Base-by-base conservation (phyloP, 2,113 vertebrate species). In the Eidolon helvum region DNA sequence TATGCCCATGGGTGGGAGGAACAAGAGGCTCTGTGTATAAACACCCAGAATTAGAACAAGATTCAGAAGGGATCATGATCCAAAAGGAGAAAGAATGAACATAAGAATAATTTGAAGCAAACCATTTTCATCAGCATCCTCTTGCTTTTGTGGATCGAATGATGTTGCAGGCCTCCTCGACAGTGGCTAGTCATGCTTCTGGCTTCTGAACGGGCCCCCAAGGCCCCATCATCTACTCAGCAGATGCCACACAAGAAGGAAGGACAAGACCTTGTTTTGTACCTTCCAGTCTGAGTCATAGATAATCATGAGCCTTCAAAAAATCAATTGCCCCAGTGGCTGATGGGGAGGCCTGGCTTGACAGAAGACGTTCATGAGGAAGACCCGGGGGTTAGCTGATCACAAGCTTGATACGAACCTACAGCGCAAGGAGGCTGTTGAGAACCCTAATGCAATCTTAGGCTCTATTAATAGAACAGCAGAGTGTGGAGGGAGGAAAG, bases 401-500 rank as follows among this genome's bases (percentile, higher is more conserved):
- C 95, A 35, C 68, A 59, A 87, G 90, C 95, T 80, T 89, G 95
- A 83, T 83, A 79, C 43, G 87, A 92, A 45, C 90, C 90, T 59
- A 30, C 85, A 40, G 94, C 4, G 38, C 12, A 22, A 82, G 94
- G 85, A 96, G 86, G 86, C 94, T 96, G 94, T 66, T 83, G 84
- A 96, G 95, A 96, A 94, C 93, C 88, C 95, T 94, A 96, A 94
- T 94, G 91, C 96, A 86, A 91, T 94, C 94, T 86, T 48, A 40
- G 28, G 57, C 95, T 96, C 96, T 97, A 97, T 97, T 97, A 96
- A 97, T 96, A 97, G 97, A 94, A 94, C 68, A 28, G 96, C 86
- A 4, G 72, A 79, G 91, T 94, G 90, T 66, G 86, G 87, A 95
- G 83, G 92, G 82, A 95, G 82, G 24, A 77, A 94, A 82, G 93